phyloP scores from a whole-genome alignment of 2,888 invertebrate genomes.

The Pantelozetes paolii region DNA sequence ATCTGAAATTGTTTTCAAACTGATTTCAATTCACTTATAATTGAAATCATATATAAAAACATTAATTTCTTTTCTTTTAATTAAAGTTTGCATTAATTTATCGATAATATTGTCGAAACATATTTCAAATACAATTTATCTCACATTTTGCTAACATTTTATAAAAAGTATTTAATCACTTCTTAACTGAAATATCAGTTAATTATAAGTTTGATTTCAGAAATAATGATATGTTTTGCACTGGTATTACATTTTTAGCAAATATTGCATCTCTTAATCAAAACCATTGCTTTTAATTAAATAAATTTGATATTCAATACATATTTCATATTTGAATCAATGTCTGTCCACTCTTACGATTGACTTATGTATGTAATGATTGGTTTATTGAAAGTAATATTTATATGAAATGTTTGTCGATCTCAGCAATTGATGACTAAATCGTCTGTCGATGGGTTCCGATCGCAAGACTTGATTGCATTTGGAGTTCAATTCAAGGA shows the following conservation, averaged over 20 bases:
- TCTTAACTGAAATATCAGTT: neutral
- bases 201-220: conserved; percentile 9
- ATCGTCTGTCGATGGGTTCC: neutral
- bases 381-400: neutral
- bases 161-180: neutral
- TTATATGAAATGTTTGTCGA: neutral
- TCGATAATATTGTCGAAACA: conserved; percentile 1
- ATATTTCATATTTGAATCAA: neutral
- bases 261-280: conserved; percentile 27
- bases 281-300: neutral
- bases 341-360: neutral
- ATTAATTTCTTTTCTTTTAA: conserved; percentile 18
- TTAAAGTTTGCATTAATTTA: conserved; percentile 16
- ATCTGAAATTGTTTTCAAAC: neutral
- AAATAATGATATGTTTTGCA: neutral
- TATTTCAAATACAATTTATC: neutral
- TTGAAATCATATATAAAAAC: neutral
- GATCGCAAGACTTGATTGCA: neutral
- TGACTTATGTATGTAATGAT: neutral
- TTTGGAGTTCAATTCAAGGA: neutral
- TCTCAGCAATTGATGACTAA: neutral
- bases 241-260: neutral
- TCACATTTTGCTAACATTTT: neutral
- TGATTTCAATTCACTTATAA: neutral
- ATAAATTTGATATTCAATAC: conserved; percentile 6